phyloP scores from a whole-genome alignment of 2,113 vertebrate genomes.

The Alectura lathami region DNA sequence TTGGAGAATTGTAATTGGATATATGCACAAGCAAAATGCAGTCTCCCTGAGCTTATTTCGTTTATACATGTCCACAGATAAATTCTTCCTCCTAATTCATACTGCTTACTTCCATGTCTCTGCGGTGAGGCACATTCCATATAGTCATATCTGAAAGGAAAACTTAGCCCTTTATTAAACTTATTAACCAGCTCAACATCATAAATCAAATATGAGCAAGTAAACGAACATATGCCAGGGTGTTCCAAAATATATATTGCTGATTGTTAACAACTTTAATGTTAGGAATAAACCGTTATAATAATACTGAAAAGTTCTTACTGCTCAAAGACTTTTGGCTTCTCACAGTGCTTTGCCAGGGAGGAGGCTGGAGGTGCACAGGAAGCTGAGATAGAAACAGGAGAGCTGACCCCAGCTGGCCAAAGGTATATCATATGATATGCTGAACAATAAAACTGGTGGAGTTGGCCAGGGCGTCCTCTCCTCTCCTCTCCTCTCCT shows the following conservation, averaged over 20 bases:
- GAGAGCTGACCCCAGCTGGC: too few relatives aligned
- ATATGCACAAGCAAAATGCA: not conserved
- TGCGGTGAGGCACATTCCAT: not conserved
- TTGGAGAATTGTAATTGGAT: not conserved
- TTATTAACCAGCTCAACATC: not conserved
- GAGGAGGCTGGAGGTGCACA: too few relatives aligned
- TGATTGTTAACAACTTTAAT: not conserved
- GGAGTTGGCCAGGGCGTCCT: too few relatives aligned
- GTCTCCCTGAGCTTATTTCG: not conserved
- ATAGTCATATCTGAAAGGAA: not conserved
- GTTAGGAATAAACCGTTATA: not conserved
- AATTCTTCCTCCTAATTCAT: not conserved
- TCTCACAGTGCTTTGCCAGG: too few relatives aligned
- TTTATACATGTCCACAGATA: not conserved
- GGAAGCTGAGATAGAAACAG: too few relatives aligned
- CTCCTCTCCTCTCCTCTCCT: too few relatives aligned
- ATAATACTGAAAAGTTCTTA: too few relatives aligned
- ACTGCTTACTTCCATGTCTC: not conserved
- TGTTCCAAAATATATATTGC: not conserved
- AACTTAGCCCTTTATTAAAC: not conserved
- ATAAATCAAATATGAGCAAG: not conserved
- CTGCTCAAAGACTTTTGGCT: too few relatives aligned
- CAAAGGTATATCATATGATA: too few relatives aligned
- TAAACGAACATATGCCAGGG: not conserved
- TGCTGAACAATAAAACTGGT: too few relatives aligned